These are phyloP conservation scores for Myioborus melanocephalus DNA, from an alignment of 2,797 vertebrate species.

Conservation along the genomic window DNA sequence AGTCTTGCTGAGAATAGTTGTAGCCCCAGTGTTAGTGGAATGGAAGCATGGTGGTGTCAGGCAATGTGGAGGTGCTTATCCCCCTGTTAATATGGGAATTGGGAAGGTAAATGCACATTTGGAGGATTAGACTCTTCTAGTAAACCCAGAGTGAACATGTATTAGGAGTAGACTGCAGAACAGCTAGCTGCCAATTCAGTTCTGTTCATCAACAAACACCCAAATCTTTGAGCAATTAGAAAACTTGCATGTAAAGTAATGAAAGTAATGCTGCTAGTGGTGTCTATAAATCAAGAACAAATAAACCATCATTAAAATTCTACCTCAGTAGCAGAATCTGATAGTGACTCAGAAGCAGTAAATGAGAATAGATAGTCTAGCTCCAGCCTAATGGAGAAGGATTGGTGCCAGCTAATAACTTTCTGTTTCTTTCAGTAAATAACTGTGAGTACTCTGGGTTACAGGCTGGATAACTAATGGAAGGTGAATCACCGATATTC, in stretches of 20 bases:
- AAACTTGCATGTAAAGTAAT: background rate
- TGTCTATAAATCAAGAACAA: background rate
- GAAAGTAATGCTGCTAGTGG: background rate
- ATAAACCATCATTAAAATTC: constrained; percentile 41
- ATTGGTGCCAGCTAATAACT: constrained; percentile 25
- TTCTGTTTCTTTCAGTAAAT: constrained; percentile 23
- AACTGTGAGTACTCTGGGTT: background rate
- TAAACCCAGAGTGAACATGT: background rate
- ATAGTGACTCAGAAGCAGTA: constrained; percentile 12
- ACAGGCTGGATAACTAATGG: background rate
- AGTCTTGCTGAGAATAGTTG: background rate
- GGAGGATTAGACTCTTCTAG: background rate
- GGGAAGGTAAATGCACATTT: background rate
- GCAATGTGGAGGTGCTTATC: background rate
- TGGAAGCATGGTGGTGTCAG: background rate
- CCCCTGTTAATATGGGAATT: background rate
- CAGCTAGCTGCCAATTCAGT: background rate
- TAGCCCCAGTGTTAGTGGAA: background rate
- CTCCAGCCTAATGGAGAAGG: constrained; percentile 13
- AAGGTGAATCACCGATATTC: background rate
- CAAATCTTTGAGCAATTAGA: constrained; percentile 9
- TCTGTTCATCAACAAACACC: background rate
- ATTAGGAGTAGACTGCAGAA: background rate
- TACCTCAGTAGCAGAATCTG: background rate
- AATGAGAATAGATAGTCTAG: background rate